Evolutionary conservation across 2,888 invertebrate species (phyloP).

Genomic region (Nomada ferruginata): DNA sequence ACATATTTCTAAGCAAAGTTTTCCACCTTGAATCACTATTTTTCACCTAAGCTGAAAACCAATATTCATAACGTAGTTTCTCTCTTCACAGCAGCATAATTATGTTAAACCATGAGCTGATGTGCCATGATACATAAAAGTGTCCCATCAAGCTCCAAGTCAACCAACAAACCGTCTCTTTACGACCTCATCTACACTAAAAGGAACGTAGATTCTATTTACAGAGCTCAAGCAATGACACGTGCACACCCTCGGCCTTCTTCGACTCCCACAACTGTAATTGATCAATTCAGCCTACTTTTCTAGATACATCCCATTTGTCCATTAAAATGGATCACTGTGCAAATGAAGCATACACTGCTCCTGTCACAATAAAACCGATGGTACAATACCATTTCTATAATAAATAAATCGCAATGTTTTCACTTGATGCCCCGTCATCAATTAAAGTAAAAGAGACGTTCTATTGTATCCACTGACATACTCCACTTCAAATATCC

Average conservation of each 20-base stretch:
- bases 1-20: background rate
- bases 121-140: background rate
- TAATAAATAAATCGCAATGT: no score
- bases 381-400: no score
- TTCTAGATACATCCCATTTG: constrained; percentile 5
- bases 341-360: background rate
- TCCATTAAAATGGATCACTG: background rate
- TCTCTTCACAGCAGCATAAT: background rate
- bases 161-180: background rate
- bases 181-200: background rate
- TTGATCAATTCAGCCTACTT: constrained; percentile 31
- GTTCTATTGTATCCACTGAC: background rate
- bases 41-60: background rate
- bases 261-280: constrained; percentile 11
- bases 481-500: background rate
- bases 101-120: background rate
- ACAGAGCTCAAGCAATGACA: constrained; percentile 4
- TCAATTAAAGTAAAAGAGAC: no score
- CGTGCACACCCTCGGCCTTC: constrained; percentile 14
- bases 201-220: constrained; percentile 20
- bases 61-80: background rate
- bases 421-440: no score
- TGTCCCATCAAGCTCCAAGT: background rate
- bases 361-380: background rate
- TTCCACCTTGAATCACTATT: background rate